A percentile compares a stretch with the other conserved stretches of the same genome.
These are phyloP conservation scores for Rhynchonycteris naso DNA, from an alignment of 2,797 vertebrate species.

Conservation along the genomic window DNA sequence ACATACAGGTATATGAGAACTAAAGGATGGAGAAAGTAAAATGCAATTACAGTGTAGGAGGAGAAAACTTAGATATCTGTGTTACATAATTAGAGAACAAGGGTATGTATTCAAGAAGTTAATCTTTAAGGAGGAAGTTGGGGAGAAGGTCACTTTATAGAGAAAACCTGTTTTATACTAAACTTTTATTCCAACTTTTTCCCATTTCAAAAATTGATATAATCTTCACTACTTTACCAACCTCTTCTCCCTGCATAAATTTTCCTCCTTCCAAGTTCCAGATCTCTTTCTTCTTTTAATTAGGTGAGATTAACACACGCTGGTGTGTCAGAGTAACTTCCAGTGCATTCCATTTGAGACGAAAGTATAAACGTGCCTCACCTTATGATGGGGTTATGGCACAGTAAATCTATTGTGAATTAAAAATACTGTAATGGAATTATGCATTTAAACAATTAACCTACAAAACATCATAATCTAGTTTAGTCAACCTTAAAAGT, in stretches of 20 bases:
- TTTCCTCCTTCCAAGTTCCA: background rate
- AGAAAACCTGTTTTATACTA: background rate
- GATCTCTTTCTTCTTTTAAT: background rate
- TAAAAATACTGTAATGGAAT: background rate
- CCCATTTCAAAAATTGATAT: background rate
- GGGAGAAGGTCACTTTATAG: background rate
- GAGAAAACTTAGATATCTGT: background rate
- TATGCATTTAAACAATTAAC: background rate
- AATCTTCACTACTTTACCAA: background rate
- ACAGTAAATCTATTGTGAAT: background rate
- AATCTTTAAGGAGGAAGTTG: background rate
- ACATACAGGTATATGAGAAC: background rate
- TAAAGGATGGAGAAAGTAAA: constrained; percentile 24
- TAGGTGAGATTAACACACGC: background rate
- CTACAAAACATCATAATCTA: background rate
- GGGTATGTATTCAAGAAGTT: background rate
- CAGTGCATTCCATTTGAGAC: background rate
- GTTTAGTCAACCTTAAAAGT: background rate
- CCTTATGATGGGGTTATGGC: background rate
- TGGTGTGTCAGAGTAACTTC: background rate
- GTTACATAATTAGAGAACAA: background rate
- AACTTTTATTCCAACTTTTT: background rate
- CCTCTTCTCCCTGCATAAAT: background rate
- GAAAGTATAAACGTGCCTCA: background rate
- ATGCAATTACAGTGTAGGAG: background rate